Base-by-base conservation (phyloP, 1,140 invertebrate genomes). In the Zaprionus lachaisei region DNA sequence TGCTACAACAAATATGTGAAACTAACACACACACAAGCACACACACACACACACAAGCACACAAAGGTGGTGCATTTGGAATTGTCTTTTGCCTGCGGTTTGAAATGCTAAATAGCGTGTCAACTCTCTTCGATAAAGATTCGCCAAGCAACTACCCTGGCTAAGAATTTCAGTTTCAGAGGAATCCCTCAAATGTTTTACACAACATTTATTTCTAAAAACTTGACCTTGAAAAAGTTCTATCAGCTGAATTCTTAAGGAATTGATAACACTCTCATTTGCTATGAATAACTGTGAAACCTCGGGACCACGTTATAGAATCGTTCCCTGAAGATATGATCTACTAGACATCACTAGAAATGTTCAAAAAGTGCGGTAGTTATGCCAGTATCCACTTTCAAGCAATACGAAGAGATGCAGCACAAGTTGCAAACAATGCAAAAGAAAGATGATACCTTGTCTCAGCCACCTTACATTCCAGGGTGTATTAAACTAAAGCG, bases 1-100 rank as follows among this genome's bases (percentile, higher is more conserved):
- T 66, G 74, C 62, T 77, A 66, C 44, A 72, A 55, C 69, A 77
- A 77, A 77, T 77, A 72, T 66, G 66, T 75, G 58, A 63, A 58
- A 26, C 57, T 12, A 41, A 62, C 47, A 38, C 47, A 37, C 34
- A 41, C 57, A 22, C 0, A 4, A 7, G 22, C 47, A 17, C 20
- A 55, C 28, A 44, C 2, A 14, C n/a, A 20, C 49, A 37, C 20
- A 24, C 38, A 47, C 38, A 20, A 7, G 20, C 24, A 15, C 54
- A 31, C 28, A 7, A 14, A 41, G 38, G 6, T 15, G 38, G 15
- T 44, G n/a, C 41, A 17, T 44, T 44, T 44, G n/a, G 17, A 55
- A 17, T 55, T 55, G 63, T 22, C 63, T 80, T 80, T 55, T 54
- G 20, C 56, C 44, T 38, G 41, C n/a, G 41, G 41, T 3, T 17